phyloP scores from a whole-genome alignment of 2,113 vertebrate genomes.

The Carlito syrichta region DNA sequence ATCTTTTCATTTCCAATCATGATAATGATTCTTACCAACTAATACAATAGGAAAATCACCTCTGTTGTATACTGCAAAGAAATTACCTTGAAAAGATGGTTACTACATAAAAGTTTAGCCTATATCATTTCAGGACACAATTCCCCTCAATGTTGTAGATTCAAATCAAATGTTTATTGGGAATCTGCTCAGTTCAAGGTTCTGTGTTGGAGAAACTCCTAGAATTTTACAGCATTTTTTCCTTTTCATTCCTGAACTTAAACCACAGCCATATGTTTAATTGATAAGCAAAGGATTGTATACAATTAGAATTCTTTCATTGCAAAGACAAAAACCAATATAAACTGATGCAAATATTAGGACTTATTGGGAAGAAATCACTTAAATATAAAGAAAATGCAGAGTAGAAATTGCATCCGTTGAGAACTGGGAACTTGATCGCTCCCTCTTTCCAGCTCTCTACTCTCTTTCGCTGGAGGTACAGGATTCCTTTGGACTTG shows the following conservation, averaged over 20 bases:
- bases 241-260: background rate
- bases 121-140: background rate
- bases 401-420: background rate
- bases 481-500: background rate
- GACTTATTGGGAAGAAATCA: background rate
- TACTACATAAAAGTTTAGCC: background rate
- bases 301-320: background rate
- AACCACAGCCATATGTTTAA: background rate
- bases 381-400: background rate
- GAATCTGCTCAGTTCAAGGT: background rate
- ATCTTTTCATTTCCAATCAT: slow-evolving; percentile 52
- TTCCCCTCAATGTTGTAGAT: background rate
- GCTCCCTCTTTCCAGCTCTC: background rate
- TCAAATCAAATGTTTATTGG: background rate
- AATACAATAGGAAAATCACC: background rate
- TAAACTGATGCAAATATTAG: background rate
- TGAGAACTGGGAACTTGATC: background rate
- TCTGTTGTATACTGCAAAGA: background rate
- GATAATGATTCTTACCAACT: slow-evolving; percentile 18
- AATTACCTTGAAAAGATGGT: background rate
- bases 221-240: background rate
- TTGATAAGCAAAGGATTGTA: background rate
- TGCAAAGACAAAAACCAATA: background rate
- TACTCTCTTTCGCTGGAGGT: background rate
- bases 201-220: background rate